Conservation (phyloP, 23 tunicate genomes). For the Halocynthia roretzi region DNA sequence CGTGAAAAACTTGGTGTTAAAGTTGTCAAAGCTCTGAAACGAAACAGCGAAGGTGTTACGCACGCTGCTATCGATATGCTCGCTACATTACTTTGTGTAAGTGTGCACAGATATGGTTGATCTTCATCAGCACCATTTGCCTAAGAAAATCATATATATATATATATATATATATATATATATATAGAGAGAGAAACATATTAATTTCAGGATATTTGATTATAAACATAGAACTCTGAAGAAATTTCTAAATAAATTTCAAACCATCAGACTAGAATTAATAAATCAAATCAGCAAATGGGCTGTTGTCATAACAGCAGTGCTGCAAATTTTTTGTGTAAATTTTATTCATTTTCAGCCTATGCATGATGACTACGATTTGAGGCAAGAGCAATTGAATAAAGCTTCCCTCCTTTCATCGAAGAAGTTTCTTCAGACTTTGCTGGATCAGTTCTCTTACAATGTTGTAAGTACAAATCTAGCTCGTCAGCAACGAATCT, state of each 20-base stretch:
- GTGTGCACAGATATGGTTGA: not conserved
- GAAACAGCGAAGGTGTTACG: constrained; percentile 75
- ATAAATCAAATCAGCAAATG: too few relatives aligned
- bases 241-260: too few relatives aligned
- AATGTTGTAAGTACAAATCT: constrained; percentile 85
- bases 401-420: constrained; percentile 87
- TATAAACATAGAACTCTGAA: not conserved
- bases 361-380: constrained; percentile 96
- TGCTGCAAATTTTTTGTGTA: not conserved
- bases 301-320: too few relatives aligned
- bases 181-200: not conserved
- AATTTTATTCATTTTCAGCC: constrained; percentile 44
- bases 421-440: constrained; percentile 68
- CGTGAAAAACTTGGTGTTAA: constrained; percentile 85
- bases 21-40: constrained; percentile 84
- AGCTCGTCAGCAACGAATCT: too few relatives aligned
- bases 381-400: constrained; percentile 95
- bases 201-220: not conserved
- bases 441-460: constrained; percentile 65
- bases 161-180: not conserved
- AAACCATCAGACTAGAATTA: too few relatives aligned
- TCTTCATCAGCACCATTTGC: too few relatives aligned
- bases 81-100: constrained; percentile 83
- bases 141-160: not conserved
- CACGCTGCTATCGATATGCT: constrained; percentile 94